Evolutionary conservation across 2,888 invertebrate species (phyloP).

Genomic region (Furcula furcula): DNA sequence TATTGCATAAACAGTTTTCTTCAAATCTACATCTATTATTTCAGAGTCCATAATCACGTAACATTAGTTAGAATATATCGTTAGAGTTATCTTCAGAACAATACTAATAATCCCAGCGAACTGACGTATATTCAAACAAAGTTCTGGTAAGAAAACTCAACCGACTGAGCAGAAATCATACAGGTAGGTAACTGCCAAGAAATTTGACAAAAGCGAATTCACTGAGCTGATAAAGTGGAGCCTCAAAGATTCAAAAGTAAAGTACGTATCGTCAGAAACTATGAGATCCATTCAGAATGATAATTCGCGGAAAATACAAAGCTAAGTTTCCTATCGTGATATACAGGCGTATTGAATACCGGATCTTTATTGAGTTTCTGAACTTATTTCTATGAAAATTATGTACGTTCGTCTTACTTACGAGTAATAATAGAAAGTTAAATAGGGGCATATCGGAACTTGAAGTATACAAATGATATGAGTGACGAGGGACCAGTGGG

Average conservation of each 20-base stretch:
- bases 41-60: too few relatives aligned
- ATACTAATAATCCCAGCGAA: background rate
- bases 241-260: conserved; percentile 18
- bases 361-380: conserved; percentile 19
- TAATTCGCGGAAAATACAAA: conserved; percentile 35
- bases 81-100: too few relatives aligned
- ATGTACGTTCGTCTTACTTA: too few relatives aligned
- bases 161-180: conserved; percentile 6
- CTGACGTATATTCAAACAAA: background rate
- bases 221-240: conserved; percentile 12
- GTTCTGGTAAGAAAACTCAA: background rate
- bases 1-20: too few relatives aligned
- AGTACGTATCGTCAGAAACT: conserved; percentile 19
- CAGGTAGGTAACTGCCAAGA: conserved; percentile 18
- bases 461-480: too few relatives aligned
- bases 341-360: conserved; percentile 18
- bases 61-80: too few relatives aligned
- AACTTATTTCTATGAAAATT: conserved; percentile 19
- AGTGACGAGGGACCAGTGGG: too few relatives aligned
- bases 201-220: conserved; percentile 15
- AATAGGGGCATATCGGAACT: too few relatives aligned
- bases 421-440: too few relatives aligned
- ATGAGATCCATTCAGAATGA: conserved; percentile 31
- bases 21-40: too few relatives aligned
- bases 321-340: conserved; percentile 22